Percentiles rank a stretch among this genome's conserved stretches.
phyloP scores from a whole-genome alignment of 2,888 invertebrate genomes.

The Yponomeuta sedellus region DNA sequence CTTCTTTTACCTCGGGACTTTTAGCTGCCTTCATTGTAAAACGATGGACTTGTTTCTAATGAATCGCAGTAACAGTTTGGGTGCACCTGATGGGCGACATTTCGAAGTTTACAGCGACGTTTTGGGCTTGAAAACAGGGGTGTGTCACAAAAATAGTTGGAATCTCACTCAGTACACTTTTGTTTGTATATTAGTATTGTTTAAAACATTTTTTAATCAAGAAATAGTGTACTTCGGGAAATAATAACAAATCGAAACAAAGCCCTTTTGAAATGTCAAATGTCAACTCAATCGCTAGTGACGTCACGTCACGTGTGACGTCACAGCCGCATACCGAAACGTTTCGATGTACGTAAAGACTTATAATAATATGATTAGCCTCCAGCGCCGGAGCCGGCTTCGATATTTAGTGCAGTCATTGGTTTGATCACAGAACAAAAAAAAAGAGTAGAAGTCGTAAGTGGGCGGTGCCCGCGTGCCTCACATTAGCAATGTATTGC shows the following conservation, averaged over 20 bases:
- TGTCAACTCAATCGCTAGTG: constrained; percentile 26
- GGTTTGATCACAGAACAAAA: no score
- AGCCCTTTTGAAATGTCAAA: constrained; percentile 34
- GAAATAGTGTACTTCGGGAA: constrained; percentile 22
- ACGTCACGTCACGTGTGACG: constrained; percentile 34
- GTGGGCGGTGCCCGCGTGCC: no score
- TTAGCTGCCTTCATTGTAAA: constrained; percentile 59
- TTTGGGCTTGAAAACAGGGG: neutral
- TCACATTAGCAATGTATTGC: no score
- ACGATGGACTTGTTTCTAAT: constrained; percentile 17
- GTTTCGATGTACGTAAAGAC: neutral
- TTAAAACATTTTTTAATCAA: neutral
- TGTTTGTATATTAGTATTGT: neutral
- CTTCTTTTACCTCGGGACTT: constrained; percentile 53
- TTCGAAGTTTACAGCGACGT: neutral
- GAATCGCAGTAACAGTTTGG: constrained; percentile 22
- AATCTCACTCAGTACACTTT: neutral
- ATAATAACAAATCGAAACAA: constrained; percentile 28
- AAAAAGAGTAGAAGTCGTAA: no score
- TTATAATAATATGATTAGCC: no score
- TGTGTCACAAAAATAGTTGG: neutral
- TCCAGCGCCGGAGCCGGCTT: no score
- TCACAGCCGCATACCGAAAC: constrained; percentile 30
- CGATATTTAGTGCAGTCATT: no score
- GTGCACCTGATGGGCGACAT: neutral